Percentiles rank a stretch among this genome's conserved stretches.
Evolutionary conservation across 2,888 invertebrate species (phyloP).

Genomic region (Platycnemis pennipes): DNA sequence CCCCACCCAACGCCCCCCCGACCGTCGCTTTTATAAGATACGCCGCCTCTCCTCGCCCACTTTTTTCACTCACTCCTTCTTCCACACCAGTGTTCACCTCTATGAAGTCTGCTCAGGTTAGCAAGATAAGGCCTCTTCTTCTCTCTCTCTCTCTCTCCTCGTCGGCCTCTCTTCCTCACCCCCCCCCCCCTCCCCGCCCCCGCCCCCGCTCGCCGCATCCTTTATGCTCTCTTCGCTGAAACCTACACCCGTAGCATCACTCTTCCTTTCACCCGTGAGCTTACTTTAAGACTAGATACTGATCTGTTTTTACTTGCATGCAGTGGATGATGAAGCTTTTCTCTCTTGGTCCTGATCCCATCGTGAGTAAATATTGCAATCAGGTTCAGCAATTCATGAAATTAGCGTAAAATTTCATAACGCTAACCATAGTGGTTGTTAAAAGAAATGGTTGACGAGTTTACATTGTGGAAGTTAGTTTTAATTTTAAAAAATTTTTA

Average conservation of each 20-base stretch:
- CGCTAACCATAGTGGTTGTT: too few relatives aligned
- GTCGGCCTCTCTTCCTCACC: background rate
- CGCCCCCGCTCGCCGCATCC: background rate
- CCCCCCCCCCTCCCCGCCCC: background rate
- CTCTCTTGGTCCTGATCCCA: background rate
- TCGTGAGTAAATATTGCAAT: too few relatives aligned
- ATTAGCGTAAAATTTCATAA: too few relatives aligned
- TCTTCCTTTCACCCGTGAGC: background rate
- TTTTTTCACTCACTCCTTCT: constrained; percentile 10
- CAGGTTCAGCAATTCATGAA: too few relatives aligned
- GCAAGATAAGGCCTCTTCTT: constrained; percentile 26
- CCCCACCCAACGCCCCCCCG: background rate
- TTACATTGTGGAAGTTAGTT: too few relatives aligned
- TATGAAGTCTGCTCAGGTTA: constrained; percentile 58
- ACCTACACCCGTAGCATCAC: background rate
- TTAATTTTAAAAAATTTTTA: too few relatives aligned
- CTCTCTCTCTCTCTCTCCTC: too few relatives aligned
- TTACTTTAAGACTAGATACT: background rate
- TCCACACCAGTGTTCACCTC: background rate
- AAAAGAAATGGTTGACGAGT: too few relatives aligned
- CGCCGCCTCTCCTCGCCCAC: background rate
- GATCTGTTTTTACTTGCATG: background rate
- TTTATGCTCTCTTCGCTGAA: background rate
- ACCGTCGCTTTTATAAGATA: background rate
- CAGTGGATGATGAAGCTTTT: background rate